Evolutionary conservation across 1,140 invertebrate species (phyloP).

Genomic region (Dufourea novaeangliae): DNA sequence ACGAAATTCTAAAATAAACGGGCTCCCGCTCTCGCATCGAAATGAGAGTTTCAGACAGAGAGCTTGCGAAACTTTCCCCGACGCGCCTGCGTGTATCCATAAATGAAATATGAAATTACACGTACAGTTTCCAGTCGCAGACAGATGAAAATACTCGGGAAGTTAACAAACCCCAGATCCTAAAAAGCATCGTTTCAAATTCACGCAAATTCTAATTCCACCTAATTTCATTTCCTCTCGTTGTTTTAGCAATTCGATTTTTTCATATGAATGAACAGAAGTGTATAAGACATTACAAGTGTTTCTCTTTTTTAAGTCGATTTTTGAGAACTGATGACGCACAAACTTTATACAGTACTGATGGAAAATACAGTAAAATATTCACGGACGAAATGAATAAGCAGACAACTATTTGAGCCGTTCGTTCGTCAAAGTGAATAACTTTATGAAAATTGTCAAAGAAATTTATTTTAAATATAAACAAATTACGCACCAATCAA

Average conservation of each 20-base stretch:
- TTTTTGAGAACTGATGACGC: too few species aligned
- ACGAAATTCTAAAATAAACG: constrained; percentile 64
- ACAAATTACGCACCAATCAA: too few species aligned
- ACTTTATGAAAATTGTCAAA: too few species aligned
- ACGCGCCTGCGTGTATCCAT: constrained; percentile 36
- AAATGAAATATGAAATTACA: constrained; percentile 22
- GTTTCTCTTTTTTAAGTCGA: too few species aligned
- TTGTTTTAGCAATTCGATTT: neutral
- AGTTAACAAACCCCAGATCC: neutral
- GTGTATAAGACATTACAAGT: too few species aligned
- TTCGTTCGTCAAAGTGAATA: too few species aligned
- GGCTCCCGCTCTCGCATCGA: constrained; percentile 45
- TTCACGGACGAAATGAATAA: too few species aligned
- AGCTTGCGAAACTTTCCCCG: constrained; percentile 56
- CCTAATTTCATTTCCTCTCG: neutral
- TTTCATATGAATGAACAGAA: too few species aligned
- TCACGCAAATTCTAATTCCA: neutral
- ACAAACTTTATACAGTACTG: too few species aligned
- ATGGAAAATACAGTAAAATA: too few species aligned
- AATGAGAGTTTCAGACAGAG: constrained; percentile 43
- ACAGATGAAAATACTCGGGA: neutral
- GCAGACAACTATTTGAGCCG: too few species aligned
- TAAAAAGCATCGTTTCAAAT: neutral
- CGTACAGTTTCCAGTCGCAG: neutral
- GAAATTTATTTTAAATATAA: too few species aligned